Percentiles rank a stretch among this genome's conserved stretches.
Conservation (phyloP, 2,113 vertebrate genomes). For the Bujurquina vittata region DNA sequence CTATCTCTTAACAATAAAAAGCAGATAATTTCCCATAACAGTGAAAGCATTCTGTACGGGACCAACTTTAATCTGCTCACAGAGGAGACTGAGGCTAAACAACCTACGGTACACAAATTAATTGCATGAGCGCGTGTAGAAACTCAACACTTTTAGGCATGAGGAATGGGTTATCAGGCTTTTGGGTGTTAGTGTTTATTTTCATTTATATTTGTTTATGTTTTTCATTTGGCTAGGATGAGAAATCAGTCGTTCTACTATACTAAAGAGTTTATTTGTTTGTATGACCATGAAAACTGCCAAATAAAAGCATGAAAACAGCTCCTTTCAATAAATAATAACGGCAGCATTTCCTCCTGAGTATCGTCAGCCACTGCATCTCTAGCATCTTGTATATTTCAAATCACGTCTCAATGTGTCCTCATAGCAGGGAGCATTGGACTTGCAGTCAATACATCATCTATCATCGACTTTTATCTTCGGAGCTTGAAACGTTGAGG, state of each 20-base stretch:
- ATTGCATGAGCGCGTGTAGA: constrained; percentile 33
- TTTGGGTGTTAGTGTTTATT: neutral
- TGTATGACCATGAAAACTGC: constrained; percentile 5
- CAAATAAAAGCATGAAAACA: neutral
- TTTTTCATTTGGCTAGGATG: neutral
- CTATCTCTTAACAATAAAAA: constrained; percentile 3
- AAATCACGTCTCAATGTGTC: constrained; percentile 36
- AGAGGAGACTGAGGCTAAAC: constrained; percentile 12
- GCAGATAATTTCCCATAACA: neutral
- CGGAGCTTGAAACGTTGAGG: neutral
- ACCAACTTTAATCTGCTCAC: constrained; percentile 12
- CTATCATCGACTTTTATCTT: constrained; percentile 40
- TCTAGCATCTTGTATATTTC: constrained; percentile 26
- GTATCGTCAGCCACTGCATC: constrained; percentile 8
- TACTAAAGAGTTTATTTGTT: neutral
- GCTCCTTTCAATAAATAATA: neutral
- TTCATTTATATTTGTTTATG: neutral
- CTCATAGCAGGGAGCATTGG: constrained; percentile 23
- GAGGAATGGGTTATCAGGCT: constrained; percentile 23
- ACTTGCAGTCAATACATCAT: constrained; percentile 40
- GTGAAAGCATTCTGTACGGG: neutral
- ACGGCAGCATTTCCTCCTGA: neutral
- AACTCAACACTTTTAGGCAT: constrained; percentile 9
- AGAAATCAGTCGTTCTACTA: neutral
- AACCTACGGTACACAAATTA: constrained; percentile 12